phyloP scores from a whole-genome alignment of 2,113 vertebrate genomes.

The Gymnocephalus cernua region DNA sequence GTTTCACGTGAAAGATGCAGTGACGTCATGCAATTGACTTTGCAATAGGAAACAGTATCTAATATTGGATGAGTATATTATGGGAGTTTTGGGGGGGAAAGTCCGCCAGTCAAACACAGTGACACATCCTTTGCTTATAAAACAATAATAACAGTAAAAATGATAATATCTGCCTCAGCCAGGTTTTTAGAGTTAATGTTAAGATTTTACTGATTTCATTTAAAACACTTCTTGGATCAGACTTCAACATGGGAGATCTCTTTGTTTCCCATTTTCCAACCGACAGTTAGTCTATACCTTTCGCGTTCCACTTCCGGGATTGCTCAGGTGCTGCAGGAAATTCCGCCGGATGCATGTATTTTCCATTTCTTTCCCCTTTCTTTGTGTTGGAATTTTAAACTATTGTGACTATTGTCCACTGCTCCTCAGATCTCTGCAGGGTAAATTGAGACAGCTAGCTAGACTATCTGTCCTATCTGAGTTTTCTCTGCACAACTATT shows the following conservation, averaged over 20 bases:
- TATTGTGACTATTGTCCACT: too few relatives aligned
- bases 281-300: background rate
- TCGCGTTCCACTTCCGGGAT: too few relatives aligned
- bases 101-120: background rate
- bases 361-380: too few relatives aligned
- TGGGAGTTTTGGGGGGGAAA: background rate
- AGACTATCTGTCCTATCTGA: too few relatives aligned
- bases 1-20: constrained; percentile 38
- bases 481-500: too few relatives aligned
- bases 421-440: too few relatives aligned
- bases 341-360: too few relatives aligned
- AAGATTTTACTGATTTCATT: background rate
- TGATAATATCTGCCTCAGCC: background rate
- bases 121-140: background rate
- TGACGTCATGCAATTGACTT: constrained; percentile 31
- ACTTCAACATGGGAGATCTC: background rate
- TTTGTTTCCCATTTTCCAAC: background rate
- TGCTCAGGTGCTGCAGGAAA: too few relatives aligned
- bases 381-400: too few relatives aligned
- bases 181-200: background rate
- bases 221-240: background rate
- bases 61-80: constrained; percentile 8
- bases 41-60: constrained; percentile 18
- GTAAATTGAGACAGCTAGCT: too few relatives aligned
- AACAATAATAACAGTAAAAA: background rate